Evolutionary conservation across 1,140 invertebrate species (phyloP).

Genomic region (Cyclargus thomasi): DNA sequence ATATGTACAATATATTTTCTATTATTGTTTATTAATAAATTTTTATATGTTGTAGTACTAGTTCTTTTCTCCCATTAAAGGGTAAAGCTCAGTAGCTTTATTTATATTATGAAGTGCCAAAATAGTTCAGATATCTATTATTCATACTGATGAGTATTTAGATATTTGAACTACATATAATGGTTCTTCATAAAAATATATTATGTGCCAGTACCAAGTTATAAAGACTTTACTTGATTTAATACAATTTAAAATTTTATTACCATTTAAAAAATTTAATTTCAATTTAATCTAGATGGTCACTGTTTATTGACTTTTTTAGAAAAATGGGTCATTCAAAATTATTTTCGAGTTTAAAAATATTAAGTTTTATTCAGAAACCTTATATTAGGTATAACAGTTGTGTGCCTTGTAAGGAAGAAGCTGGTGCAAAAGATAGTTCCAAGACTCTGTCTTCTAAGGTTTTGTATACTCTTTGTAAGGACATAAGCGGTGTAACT

Average conservation of each 20-base stretch:
- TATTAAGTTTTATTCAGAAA: constrained; percentile 21
- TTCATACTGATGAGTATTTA: no score
- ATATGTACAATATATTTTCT: background rate
- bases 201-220: background rate
- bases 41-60: background rate
- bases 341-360: constrained; percentile 44
- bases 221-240: no score
- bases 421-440: background rate
- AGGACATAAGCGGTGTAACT: no score
- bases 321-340: constrained; percentile 52
- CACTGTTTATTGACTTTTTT: constrained; percentile 26
- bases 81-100: no score
- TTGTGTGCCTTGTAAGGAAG: constrained; percentile 14
- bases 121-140: no score
- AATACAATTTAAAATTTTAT: no score
- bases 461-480: constrained; percentile 4
- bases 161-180: no score
- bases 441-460: background rate
- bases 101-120: no score
- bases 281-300: constrained; percentile 15
- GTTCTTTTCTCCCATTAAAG: no score
- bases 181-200: background rate
- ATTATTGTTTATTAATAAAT: background rate
- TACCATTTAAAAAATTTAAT: background rate
- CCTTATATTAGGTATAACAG: constrained; percentile 21